Base-by-base conservation (phyloP, 1,140 invertebrate genomes). In the Luehdorfia chinensis region DNA sequence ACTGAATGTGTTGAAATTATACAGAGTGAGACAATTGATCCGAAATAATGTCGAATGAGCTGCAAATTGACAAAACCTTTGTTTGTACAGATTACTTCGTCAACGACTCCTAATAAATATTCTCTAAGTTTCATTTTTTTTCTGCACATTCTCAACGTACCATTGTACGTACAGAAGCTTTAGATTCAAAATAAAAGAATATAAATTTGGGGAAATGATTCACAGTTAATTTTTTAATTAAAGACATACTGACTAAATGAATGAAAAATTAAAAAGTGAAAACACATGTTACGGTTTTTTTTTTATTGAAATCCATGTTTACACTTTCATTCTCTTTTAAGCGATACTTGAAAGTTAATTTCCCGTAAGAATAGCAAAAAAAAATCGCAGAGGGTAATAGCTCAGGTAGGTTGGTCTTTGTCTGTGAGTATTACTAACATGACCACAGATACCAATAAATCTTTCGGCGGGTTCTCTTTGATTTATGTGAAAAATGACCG, bases 401-500 rank as follows among this genome's bases (percentile, higher is more conserved):
- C 30, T 50, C 62, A 72, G 65, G 68, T 68, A 84, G 67, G 69
- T 70, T 72, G 59, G 59, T 47, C 23, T 69, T 73, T 78, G 69
- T 73, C 67, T 67, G 63, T 62, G 49, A 59, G 44, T 43, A 59
- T n/a, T 48, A 59, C 50, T 41, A 56, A 44, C 21, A 31, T 63
- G 57, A 61, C 69, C 68, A 58, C 50, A 58, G 54, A 73, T 57
- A 64, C 65, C 66, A 66, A 85, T 85, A 85, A 84, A 85, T 85
- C 79, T 81, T 68, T 53, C 56, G 59, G 75, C 66, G 72, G 76
- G 75, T 52, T 45, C 53, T 66, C 77, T 85, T 85, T 85, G 81
- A 84, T 85, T 85, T 85, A 85, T 85, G 77, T 84, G 77, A 84
- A 84, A 85, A 84, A 85, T 81, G 79, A 84, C 59, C 74, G 67